Evolutionary conservation across 2,797 vertebrate genomes (phyloP), one percentile per base, ranked within the genome.

Genomic region (Podarcis lilfordi): DNA sequence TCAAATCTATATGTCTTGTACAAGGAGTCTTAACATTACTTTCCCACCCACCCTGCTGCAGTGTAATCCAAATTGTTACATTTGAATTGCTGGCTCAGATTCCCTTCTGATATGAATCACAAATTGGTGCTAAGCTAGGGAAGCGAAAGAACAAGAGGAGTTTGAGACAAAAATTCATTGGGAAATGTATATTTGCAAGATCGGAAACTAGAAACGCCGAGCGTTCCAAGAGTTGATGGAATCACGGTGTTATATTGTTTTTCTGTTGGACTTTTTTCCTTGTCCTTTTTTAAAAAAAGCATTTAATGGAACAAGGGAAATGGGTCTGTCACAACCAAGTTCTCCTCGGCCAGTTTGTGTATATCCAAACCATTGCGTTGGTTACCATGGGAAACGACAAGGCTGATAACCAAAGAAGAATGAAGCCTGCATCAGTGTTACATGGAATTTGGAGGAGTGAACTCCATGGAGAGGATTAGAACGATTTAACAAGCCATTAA

Each of bases 401-500:
- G 92, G 92, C 92, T 91, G 0, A 25, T 93, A 92, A 94, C 90
- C 91, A 91, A 93, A 89, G 59, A 35, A 68, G 78, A 69, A 68
- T 71, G 45, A 72, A 84, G 64, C 85, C 92, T 3, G 21, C 90
- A 74, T 91, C 0, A 23, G 0, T 86, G 89, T 88, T 94, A 87
- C 91, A 92, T 1, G 2, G 80, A 6, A 0, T 91, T 91, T 61
- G 89, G 90, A 95, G 90, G 81, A 95, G 91, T 85, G 85, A 89
- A 91, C 78, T 91, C 93, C 80, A 85, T 1, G 0, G 92, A 94
- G 91, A 91, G 3, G 50, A 92, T 89, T 85, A 89, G 92, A 95
- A 94, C 94, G 89, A 93, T 94, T 94, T 93, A 95, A 92, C 27
- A 83, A 88, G 87, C 91, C 80, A 76, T 94, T 95, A 95, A 94